Conservation (phyloP, 1,140 invertebrate species). For the Drosophila eugracilis region DNA sequence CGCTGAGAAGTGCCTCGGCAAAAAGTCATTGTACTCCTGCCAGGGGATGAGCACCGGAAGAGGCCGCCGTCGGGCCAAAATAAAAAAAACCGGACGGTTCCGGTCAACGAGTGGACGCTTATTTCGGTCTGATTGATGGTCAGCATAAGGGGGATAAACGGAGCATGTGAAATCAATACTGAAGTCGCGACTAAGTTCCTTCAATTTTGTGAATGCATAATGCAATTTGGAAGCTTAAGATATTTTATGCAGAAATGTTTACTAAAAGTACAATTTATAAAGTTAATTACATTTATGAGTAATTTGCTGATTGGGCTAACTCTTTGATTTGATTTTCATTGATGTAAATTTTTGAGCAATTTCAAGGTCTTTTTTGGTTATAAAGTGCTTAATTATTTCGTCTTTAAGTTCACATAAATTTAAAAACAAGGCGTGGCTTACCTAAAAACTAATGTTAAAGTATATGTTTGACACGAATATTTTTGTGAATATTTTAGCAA, state of each 20-base stretch:
- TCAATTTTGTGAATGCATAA: constrained; percentile 15
- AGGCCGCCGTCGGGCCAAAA: too few species aligned
- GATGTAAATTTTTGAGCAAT: constrained; percentile 21
- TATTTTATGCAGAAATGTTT: too few species aligned
- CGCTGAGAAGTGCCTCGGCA: constrained; percentile 1
- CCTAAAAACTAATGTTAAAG: constrained; percentile 8
- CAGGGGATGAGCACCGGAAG: constrained; percentile 52
- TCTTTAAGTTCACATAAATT: constrained; percentile 14
- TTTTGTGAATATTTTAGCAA: background rate
- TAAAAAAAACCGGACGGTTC: constrained; percentile 16
- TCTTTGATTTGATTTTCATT: constrained; percentile 20
- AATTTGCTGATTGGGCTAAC: constrained; percentile 10
- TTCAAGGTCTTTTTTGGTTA: constrained; percentile 22
- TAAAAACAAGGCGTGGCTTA: constrained; percentile 16
- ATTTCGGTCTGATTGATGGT: constrained; percentile 36
- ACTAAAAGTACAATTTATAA: too few species aligned
- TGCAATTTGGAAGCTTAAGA: background rate
- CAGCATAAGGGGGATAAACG: constrained; percentile 23
- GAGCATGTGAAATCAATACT: background rate
- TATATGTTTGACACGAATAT: background rate
- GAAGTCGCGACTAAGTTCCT: constrained; percentile 1
- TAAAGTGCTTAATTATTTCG: background rate
- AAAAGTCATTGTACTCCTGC: constrained; percentile 67
- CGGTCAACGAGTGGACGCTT: constrained; percentile 4
- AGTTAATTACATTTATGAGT: background rate